Evolutionary conservation across 2,888 invertebrate species (phyloP), one percentile per base, ranked within the genome.

Genomic region (Ecdyonurus torrentis): DNA sequence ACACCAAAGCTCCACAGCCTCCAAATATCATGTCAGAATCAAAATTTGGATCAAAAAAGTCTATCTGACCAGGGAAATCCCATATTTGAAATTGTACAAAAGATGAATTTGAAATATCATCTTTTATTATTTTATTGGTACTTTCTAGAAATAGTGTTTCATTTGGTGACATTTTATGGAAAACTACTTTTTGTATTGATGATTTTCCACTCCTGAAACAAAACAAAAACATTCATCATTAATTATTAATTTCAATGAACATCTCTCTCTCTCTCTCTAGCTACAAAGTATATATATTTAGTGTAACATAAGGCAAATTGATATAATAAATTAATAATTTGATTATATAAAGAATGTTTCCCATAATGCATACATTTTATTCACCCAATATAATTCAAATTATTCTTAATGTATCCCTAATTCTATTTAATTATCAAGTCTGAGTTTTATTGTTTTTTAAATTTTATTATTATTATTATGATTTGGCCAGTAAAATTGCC

Each of bases 21-120:
- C 94, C 91, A 79, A 98, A 98, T 71, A 97, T 95, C 79, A 89
- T 89, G 69, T 96, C 94, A 18, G 91, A 90, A 77, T 98, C 96
- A 77, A 96, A 96, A 10, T 90, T 87, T 37, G 92, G 88, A 79
- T 98, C 96, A 75, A 97, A 93, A 72, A 96, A 95, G 74, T 98
- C 96, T 68, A 98, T 93, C 76, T 99, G 98, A 1, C 98, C 99
- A 2, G 99, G 99, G 76, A 99, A 95, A 75, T 99, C 99, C 93
- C 97, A 97, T 68, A 99, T 97, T 85, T 98, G 95, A 78, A 99
- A 99, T 75, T 98, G 97, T 61, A 99, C 96, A 81, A 99, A 99
- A 71, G 98, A 89, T 59, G 88, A 87, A 75, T 96, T 96, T 70
- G 93, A 93, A 66, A 99, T 94, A 73, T 97, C 96, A 78, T 99